A percentile compares a stretch with the other conserved stretches of the same genome.
These are phyloP conservation scores for Zaprionus kolodkinae DNA, from an alignment of 1,140 invertebrate species.

Conservation along the genomic window DNA sequence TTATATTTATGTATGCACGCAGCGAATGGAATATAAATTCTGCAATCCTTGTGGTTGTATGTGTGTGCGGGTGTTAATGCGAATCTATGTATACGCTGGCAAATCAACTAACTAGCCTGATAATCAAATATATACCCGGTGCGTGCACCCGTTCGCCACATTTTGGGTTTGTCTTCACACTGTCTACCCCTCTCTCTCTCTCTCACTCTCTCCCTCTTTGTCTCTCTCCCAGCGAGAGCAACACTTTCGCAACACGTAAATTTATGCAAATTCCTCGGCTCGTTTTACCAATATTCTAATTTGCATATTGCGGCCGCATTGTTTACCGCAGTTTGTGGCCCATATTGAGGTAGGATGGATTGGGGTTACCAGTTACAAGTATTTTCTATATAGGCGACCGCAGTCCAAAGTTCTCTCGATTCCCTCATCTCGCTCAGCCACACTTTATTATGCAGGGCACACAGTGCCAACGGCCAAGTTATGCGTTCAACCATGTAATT, in stretches of 20 bases:
- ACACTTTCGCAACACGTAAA: conserved; percentile 50
- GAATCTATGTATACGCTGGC: conserved; percentile 24
- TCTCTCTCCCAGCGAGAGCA: conserved; percentile 22
- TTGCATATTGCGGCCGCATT: conserved; percentile 72
- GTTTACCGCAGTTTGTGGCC: conserved; percentile 64
- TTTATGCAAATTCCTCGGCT: conserved; percentile 66
- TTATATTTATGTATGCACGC: conserved; percentile 76
- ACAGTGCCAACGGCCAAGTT: conserved; percentile 42
- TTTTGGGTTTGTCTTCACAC: conserved; percentile 1
- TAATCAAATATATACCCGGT: conserved; percentile 36
- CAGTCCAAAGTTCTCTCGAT: background rate
- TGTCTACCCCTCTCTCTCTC: conserved; percentile 31
- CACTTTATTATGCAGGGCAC: conserved; percentile 70
- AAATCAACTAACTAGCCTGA: conserved; percentile 50
- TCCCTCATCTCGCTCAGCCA: background rate
- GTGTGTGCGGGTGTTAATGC: conserved; percentile 39
- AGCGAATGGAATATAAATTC: conserved; percentile 66
- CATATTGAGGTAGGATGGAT: conserved; percentile 12
- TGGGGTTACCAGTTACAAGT: conserved; percentile 15
- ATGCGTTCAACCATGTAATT: conserved; percentile 65
- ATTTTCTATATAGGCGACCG: conserved; percentile 9
- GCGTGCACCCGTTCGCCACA: conserved; percentile 14
- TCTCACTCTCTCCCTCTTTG: too few species aligned
- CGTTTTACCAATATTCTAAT: conserved; percentile 68
- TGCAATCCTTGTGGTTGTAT: background rate